Percentiles rank a stretch among this genome's conserved stretches.
phyloP scores from a whole-genome alignment of 2,113 vertebrate species.

The Bombycilla garrulus region DNA sequence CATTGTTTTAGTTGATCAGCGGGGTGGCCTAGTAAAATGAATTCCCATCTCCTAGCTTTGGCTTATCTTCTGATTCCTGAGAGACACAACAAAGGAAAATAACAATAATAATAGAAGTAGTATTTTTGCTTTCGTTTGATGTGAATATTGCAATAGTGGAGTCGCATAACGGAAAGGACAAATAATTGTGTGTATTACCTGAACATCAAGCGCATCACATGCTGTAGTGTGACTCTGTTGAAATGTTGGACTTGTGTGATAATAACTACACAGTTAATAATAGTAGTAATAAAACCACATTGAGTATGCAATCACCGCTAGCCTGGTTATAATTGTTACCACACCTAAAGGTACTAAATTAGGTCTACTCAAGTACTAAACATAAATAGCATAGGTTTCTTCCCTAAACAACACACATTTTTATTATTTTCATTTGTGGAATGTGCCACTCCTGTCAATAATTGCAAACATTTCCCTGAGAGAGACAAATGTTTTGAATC shows the following conservation, averaged over 20 bases:
- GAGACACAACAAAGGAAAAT: slow-evolving; percentile 44
- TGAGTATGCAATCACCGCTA: not conserved
- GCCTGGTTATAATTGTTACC: not conserved
- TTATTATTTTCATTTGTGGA: not conserved
- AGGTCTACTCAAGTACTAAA: not conserved
- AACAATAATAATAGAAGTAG: not conserved
- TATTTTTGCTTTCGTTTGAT: not conserved
- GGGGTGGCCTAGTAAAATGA: slow-evolving; percentile 37
- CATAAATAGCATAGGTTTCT: not conserved
- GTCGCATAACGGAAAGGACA: not conserved
- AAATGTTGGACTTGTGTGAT: not conserved
- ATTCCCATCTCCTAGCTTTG: slow-evolving; percentile 20
- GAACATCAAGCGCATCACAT: not conserved
- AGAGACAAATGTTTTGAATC: not conserved
- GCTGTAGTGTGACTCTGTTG: not conserved
- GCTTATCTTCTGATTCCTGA: slow-evolving; percentile 41
- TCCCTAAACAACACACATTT: not conserved
- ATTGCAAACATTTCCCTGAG: not conserved
- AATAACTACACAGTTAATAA: not conserved
- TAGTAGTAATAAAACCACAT: not conserved
- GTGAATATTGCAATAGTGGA: not conserved
- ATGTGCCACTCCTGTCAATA: not conserved
- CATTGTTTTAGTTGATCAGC: slow-evolving; percentile 57
- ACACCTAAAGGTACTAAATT: not conserved
- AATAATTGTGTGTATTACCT: not conserved